Conservation (phyloP, 2,113 vertebrate genomes). For the Tachuris rubrigastra region DNA sequence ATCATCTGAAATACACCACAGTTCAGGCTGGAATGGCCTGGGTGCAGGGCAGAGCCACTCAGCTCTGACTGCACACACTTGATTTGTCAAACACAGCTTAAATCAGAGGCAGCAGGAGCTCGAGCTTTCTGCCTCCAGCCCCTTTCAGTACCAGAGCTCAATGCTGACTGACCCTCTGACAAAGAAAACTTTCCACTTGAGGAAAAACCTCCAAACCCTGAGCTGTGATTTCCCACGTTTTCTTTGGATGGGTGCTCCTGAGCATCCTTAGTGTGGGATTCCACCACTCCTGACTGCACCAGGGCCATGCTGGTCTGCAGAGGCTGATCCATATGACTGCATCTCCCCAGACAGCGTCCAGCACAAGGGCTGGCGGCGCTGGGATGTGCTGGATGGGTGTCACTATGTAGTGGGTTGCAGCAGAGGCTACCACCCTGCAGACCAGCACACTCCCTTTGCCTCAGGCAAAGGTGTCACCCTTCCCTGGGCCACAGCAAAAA, state of each 20-base stretch:
- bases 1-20: rapidly evolving
- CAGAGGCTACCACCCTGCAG: rapidly evolving
- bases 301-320: not conserved
- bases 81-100: not conserved
- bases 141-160: not conserved
- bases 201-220: not conserved
- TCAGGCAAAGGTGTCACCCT: not conserved
- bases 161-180: not conserved
- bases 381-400: not conserved
- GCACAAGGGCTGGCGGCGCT: not conserved
- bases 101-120: not conserved
- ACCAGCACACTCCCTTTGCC: not conserved
- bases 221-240: not conserved
- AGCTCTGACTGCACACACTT: rapidly evolving
- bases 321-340: not conserved
- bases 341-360: not conserved
- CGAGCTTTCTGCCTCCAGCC: not conserved
- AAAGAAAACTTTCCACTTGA: not conserved
- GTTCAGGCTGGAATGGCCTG: not conserved
- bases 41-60: not conserved
- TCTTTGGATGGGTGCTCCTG: not conserved
- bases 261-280: rapidly evolving
- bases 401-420: rapidly evolving
- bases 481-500: rapidly evolving
- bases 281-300: not conserved